These are phyloP conservation scores for Pachypanchax playfairii DNA, from an alignment of 2,113 vertebrate species.

Conservation along the genomic window DNA sequence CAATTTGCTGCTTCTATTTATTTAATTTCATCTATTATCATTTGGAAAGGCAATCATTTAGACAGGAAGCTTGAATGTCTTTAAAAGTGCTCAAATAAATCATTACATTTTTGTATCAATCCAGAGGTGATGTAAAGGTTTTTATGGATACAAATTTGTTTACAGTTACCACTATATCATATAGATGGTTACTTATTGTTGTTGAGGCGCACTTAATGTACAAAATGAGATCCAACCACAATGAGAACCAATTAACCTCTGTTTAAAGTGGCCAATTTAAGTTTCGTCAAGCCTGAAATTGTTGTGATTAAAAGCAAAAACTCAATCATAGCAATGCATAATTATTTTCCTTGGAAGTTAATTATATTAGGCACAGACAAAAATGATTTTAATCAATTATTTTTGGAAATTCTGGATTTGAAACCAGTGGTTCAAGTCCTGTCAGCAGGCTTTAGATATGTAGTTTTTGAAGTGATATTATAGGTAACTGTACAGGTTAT, in stretches of 20 bases:
- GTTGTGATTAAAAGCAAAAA: slow-evolving; percentile 80
- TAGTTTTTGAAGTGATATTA: slow-evolving; percentile 26
- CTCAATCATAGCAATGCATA: slow-evolving; percentile 72
- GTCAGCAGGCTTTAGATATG: background rate
- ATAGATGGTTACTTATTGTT: slow-evolving; percentile 50
- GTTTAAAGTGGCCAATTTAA: slow-evolving; percentile 78
- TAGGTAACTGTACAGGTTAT: slow-evolving; percentile 27
- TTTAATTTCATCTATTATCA: background rate
- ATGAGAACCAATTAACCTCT: slow-evolving; percentile 78
- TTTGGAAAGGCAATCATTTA: background rate
- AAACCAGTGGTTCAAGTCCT: slow-evolving; percentile 26
- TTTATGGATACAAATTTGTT: slow-evolving; percentile 5
- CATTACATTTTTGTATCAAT: slow-evolving; percentile 5
- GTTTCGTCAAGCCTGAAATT: slow-evolving; percentile 83
- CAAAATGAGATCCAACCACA: slow-evolving; percentile 64
- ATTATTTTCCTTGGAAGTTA: slow-evolving; percentile 78
- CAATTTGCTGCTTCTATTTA: background rate
- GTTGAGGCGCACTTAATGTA: slow-evolving; percentile 47
- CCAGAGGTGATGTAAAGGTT: slow-evolving; percentile 13
- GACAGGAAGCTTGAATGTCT: background rate
- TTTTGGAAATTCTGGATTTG: slow-evolving; percentile 50
- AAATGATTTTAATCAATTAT: slow-evolving; percentile 63
- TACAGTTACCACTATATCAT: slow-evolving; percentile 30
- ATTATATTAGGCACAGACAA: slow-evolving; percentile 69
- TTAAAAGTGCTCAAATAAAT: slow-evolving; percentile 15